Evolutionary conservation across 2,888 invertebrate genomes (phyloP).

Genomic region (Eledone cirrhosa): DNA sequence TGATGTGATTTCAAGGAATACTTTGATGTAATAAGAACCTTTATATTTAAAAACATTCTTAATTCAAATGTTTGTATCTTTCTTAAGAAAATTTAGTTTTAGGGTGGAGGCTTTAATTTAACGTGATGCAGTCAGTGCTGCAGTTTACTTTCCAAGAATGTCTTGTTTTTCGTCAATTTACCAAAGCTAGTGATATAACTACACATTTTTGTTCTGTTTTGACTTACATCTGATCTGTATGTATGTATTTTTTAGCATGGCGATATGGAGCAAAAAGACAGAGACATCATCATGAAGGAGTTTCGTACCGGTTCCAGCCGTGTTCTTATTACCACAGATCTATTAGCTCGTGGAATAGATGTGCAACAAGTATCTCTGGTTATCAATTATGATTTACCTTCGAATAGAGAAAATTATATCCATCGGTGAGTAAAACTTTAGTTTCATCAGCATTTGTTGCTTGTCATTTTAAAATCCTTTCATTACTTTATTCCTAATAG

Average conservation of each 20-base stretch:
- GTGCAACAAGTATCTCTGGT: slow-evolving; percentile 99
- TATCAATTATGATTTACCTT: slow-evolving; percentile 99
- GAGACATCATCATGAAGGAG: slow-evolving; percentile 98
- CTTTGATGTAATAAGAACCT: too few relatives aligned
- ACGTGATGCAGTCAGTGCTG: not conserved
- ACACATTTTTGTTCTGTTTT: too few relatives aligned
- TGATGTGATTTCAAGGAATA: too few relatives aligned
- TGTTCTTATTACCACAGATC: slow-evolving; percentile 96
- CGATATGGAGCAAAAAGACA: slow-evolving; percentile 98
- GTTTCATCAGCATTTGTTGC: not conserved
- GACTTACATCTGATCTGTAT: too few relatives aligned
- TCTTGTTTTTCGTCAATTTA: too few relatives aligned
- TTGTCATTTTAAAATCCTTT: not conserved
- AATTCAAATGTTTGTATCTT: not conserved
- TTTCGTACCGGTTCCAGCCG: slow-evolving; percentile 98
- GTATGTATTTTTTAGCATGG: slow-evolving; percentile 79
- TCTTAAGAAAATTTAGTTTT: not conserved
- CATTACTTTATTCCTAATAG: not conserved
- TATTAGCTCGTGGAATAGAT: slow-evolving; percentile 98
- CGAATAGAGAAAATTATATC: slow-evolving; percentile 98
- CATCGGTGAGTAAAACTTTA: slow-evolving; percentile 78
- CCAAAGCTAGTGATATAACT: too few relatives aligned
- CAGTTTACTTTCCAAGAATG: too few relatives aligned
- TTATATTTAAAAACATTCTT: too few relatives aligned
- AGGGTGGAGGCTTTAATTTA: not conserved